phyloP scores from a whole-genome alignment of 2,113 vertebrate genomes.

The Salvelinus namaycush region DNA sequence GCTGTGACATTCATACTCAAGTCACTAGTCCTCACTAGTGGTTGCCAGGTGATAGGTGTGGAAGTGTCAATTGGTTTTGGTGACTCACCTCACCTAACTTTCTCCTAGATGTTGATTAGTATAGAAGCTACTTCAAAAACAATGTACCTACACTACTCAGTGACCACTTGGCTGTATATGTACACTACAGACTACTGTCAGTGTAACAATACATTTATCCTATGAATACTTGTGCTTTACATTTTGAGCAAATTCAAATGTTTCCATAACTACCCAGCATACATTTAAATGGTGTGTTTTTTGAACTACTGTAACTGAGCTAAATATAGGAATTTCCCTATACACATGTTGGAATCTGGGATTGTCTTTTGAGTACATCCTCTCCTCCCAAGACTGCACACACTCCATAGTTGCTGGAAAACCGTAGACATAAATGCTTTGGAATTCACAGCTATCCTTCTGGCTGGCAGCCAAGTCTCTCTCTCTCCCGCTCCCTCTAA shows the following conservation, averaged over 20 bases:
- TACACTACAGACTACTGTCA: too few species aligned
- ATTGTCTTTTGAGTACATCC: not conserved
- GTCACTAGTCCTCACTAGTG: not conserved
- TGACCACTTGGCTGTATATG: too few species aligned
- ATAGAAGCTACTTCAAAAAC: too few species aligned
- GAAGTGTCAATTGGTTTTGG: not conserved
- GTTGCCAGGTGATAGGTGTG: not conserved
- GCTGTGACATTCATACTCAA: not conserved
- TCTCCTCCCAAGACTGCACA: not conserved
- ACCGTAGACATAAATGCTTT: constrained; percentile 4
- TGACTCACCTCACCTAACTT: too few species aligned
- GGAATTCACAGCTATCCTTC: not conserved
- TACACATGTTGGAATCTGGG: not conserved
- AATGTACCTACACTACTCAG: too few species aligned
- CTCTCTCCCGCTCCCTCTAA: not conserved
- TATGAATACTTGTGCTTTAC: too few species aligned
- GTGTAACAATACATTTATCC: too few species aligned
- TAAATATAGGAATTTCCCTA: not conserved
- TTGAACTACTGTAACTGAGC: too few species aligned
- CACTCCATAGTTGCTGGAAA: constrained; percentile 1
- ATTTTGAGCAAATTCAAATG: too few species aligned
- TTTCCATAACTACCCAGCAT: too few species aligned
- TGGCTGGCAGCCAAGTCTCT: not conserved
- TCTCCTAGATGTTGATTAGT: too few species aligned
- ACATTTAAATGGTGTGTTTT: too few species aligned